phyloP scores from a whole-genome alignment of 2,797 vertebrate genomes.

The Cyclura pinguis region DNA sequence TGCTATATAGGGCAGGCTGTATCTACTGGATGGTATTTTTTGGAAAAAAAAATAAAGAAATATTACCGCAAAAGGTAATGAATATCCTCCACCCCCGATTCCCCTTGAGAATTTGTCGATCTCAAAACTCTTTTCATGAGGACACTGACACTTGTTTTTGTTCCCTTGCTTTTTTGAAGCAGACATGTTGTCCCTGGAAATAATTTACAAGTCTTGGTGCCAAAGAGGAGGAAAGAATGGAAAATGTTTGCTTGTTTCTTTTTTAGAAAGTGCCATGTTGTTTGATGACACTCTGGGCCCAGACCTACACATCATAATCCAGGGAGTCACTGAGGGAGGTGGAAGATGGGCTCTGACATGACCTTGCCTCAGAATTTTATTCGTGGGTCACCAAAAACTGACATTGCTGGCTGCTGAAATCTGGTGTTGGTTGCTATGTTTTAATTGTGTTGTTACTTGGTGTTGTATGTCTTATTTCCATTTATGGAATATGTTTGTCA shows the following conservation, averaged over 20 bases:
- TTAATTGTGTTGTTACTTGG: background rate
- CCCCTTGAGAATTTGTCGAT: background rate
- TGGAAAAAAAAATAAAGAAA: background rate
- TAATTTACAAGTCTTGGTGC: slow-evolving; percentile 11
- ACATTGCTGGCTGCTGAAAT: background rate
- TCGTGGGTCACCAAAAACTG: background rate
- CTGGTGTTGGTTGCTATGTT: background rate
- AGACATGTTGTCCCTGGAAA: slow-evolving; percentile 28
- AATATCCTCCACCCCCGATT: background rate
- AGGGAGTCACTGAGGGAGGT: background rate
- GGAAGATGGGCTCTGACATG: background rate
- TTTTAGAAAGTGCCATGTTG: background rate
- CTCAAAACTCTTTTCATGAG: slow-evolving; percentile 2
- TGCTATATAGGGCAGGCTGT: background rate
- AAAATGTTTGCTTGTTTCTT: slow-evolving; percentile 25
- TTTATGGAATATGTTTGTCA: background rate
- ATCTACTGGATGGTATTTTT: background rate
- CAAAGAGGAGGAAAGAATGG: slow-evolving; percentile 22
- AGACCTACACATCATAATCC: background rate
- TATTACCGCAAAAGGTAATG: background rate
- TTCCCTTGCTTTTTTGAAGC: slow-evolving; percentile 18
- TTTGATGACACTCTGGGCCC: background rate
- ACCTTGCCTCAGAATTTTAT: background rate
- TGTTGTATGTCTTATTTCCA: background rate
- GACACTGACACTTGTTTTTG: slow-evolving; percentile 12